Conservation (phyloP, 2,888 invertebrate genomes). For the Acleris cristana region DNA sequence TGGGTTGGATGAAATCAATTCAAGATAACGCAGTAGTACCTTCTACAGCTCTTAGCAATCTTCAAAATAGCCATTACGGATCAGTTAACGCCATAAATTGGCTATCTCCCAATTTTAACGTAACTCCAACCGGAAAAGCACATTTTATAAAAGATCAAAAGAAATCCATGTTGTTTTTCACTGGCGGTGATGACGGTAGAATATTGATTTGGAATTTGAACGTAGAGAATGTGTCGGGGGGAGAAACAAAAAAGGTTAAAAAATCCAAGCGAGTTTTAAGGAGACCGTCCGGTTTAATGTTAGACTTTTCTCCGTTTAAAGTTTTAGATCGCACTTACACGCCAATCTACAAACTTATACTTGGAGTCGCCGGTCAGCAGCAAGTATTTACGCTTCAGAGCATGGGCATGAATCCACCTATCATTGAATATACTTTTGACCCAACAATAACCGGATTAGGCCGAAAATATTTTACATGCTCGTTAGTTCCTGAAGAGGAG, state of each 20-base stretch:
- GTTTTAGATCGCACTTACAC: constrained; percentile 84
- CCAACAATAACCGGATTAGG: constrained; percentile 61
- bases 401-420: constrained; percentile 66
- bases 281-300: constrained; percentile 83
- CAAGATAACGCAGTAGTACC: constrained; percentile 83
- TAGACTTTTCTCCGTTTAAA: constrained; percentile 85
- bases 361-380: constrained; percentile 72
- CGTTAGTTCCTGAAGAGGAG: constrained; percentile 60
- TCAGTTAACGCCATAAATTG: constrained; percentile 87
- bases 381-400: constrained; percentile 71
- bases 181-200: constrained; percentile 87
- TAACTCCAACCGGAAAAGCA: constrained; percentile 85
- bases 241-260: constrained; percentile 67
- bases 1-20: constrained; percentile 88
- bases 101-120: constrained; percentile 85
- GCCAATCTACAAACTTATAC: constrained; percentile 84
- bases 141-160: constrained; percentile 55
- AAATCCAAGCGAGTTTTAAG: constrained; percentile 74
- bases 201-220: constrained; percentile 89
- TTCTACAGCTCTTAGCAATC: constrained; percentile 85
- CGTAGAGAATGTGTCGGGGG: constrained; percentile 63
- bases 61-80: constrained; percentile 85
- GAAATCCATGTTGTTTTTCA: constrained; percentile 85
- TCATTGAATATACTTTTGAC: constrained; percentile 61
- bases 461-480: constrained; percentile 70